Base-by-base conservation (phyloP, 2,797 vertebrate species). In the Taenioides sp. region DNA sequence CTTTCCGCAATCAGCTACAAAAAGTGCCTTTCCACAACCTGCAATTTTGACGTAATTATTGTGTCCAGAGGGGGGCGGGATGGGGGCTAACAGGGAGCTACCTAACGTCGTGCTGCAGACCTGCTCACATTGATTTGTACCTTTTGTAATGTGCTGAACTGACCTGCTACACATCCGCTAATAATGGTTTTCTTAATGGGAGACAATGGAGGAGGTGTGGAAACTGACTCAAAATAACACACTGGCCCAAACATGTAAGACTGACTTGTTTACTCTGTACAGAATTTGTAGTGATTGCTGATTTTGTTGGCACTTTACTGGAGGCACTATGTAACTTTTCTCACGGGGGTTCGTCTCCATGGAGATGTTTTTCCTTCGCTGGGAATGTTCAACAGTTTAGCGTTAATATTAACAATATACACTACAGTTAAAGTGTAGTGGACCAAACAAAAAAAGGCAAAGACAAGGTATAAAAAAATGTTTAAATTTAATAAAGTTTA, bases 11-110 rank as follows among this genome's bases (percentile, higher is more conserved):
- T 88, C 86, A 80, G 61, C 59, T 52, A 70, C 72, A 77, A 77
- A 79, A 71, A 72, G 68, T 77, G 65, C 76, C 70, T 82, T 87
- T 85, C 67, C 68, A 80, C 81, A 84, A 77, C 79, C 83, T 74
- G 79, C 81, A 84, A 88, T 62, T 91, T 90, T 84, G 63, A 77
- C 34, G 54, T 70, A 81, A 87, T 91, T 89, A 81, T 85, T 83
- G 70, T 72, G 77, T 69, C 62, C 28, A 40, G 71, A 52, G 57
- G 0, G 10, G 7, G 4, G 61, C 67, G 43, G 34, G 34, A 37
- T 50, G 59, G 77, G 20, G 64, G 67, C 28, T 67, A 37, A 67
- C 12, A 28, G 55, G 40, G 49, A 23, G 70, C 60, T 10, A 17
- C 49, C 20, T 14, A 3, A 43, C 40, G 67, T 60, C 60, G 78